These are phyloP conservation scores for Istiophorus platypterus DNA, from an alignment of 2,113 vertebrate genomes.

Conservation along the genomic window DNA sequence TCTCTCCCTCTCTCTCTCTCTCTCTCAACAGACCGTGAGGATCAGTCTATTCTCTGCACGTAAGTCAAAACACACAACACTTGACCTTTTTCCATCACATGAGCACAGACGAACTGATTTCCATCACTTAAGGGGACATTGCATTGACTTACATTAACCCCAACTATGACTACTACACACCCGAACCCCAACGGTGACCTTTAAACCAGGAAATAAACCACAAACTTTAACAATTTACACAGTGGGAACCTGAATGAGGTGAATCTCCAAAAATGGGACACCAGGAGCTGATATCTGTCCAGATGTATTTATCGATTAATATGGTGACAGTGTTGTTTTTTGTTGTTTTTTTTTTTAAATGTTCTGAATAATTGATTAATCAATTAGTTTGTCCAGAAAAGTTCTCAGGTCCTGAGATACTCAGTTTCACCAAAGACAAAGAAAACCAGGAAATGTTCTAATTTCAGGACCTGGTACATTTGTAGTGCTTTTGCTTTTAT, in stretches of 20 bases:
- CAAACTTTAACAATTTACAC: neutral
- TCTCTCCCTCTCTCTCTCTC: neutral
- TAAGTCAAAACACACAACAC: conserved; percentile 66
- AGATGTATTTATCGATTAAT: too few species aligned
- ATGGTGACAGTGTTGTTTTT: too few species aligned
- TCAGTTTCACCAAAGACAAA: neutral
- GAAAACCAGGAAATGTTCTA: neutral
- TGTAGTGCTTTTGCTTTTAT: too few species aligned
- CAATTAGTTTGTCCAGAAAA: too few species aligned
- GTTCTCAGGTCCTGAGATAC: neutral
- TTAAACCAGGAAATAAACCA: neutral
- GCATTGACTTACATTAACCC: neutral
- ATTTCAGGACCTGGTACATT: too few species aligned
- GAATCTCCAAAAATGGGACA: too few species aligned
- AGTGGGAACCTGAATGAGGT: too few species aligned
- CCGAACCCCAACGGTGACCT: too few species aligned
- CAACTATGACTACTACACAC: neutral
- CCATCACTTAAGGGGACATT: neutral
- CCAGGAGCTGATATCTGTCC: too few species aligned
- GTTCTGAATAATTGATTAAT: too few species aligned
- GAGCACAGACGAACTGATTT: neutral
- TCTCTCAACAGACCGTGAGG: conserved; percentile 79
- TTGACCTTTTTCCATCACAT: conserved; percentile 23
- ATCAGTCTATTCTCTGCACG: conserved; percentile 86
- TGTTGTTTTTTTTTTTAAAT: too few species aligned